Evolutionary conservation across 2,888 invertebrate species (phyloP).

Genomic region (Caenorhabditis sp.): DNA sequence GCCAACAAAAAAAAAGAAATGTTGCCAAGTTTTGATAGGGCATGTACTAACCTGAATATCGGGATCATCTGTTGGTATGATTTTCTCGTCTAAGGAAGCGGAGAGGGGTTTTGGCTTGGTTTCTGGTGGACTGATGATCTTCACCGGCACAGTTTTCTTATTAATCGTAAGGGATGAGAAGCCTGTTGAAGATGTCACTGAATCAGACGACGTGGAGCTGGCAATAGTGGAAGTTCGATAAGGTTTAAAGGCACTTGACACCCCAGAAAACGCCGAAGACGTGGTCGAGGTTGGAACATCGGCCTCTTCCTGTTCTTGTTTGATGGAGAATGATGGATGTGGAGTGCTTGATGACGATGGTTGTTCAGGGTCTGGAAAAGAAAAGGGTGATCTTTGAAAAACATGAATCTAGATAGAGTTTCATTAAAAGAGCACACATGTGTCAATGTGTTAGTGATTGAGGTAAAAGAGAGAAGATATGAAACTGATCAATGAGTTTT

Average conservation of each 20-base stretch:
- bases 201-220: slow-evolving; percentile 1
- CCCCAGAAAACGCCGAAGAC: slow-evolving; percentile 15
- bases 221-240: slow-evolving; percentile 20
- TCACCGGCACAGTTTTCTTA: slow-evolving; percentile 14
- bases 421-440: slow-evolving; percentile 6
- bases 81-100: slow-evolving; percentile 8
- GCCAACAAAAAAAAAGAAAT: slow-evolving; percentile 8
- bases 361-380: not conserved
- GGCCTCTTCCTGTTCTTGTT: not conserved
- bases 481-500: too few relatives aligned
- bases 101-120: not conserved
- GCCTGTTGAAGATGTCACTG: slow-evolving; percentile 8
- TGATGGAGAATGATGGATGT: slow-evolving; percentile 1
- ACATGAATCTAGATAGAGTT: not conserved
- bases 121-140: slow-evolving; percentile 10
- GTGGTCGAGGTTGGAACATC: too few relatives aligned
- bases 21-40: slow-evolving; percentile 9
- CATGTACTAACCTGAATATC: slow-evolving; percentile 33
- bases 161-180: slow-evolving; percentile 1
- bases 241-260: slow-evolving; percentile 32
- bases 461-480: too few relatives aligned
- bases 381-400: slow-evolving; percentile 6
- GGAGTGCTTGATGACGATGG: not conserved
- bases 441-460: too few relatives aligned
- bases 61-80: slow-evolving; percentile 36